A percentile compares a stretch with the other conserved stretches of the same genome.
These are phyloP conservation scores for Peromyscus melanophrys DNA, from an alignment of 2,797 vertebrate species.

Conservation along the genomic window DNA sequence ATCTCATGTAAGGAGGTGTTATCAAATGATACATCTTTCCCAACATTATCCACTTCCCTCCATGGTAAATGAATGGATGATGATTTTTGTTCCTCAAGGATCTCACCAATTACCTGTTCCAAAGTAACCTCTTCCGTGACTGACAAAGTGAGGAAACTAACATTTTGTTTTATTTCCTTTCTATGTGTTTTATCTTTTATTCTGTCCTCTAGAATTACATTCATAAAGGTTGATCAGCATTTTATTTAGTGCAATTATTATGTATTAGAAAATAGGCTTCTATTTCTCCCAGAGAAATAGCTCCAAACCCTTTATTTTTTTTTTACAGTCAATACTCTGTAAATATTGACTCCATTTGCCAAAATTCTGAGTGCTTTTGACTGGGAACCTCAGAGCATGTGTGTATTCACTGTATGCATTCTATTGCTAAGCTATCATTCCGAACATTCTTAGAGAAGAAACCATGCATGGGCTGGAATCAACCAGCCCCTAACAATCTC, in stretches of 20 bases:
- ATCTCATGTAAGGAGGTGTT: background rate
- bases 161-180: background rate
- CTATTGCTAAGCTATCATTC: background rate
- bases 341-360: slow-evolving; percentile 38
- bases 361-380: slow-evolving; percentile 37
- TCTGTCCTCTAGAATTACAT: slow-evolving; percentile 50
- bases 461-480: background rate
- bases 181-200: background rate
- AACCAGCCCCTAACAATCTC: background rate
- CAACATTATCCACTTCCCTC: background rate
- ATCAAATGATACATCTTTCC: background rate
- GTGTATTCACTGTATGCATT: background rate
- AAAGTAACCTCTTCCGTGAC: background rate
- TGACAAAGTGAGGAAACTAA: background rate
- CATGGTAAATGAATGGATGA: slow-evolving; percentile 3
- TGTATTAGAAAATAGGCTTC: slow-evolving; percentile 49
- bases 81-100: background rate
- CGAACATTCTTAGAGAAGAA: background rate
- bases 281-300: slow-evolving; percentile 8
- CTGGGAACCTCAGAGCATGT: background rate
- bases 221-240: slow-evolving; percentile 31
- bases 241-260: slow-evolving; percentile 50
- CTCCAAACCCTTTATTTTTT: slow-evolving; percentile 32
- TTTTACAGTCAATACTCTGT: slow-evolving; percentile 49
- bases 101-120: background rate